Evolutionary conservation across 2,113 vertebrate genomes (phyloP).

Genomic region (Petromus typicus): DNA sequence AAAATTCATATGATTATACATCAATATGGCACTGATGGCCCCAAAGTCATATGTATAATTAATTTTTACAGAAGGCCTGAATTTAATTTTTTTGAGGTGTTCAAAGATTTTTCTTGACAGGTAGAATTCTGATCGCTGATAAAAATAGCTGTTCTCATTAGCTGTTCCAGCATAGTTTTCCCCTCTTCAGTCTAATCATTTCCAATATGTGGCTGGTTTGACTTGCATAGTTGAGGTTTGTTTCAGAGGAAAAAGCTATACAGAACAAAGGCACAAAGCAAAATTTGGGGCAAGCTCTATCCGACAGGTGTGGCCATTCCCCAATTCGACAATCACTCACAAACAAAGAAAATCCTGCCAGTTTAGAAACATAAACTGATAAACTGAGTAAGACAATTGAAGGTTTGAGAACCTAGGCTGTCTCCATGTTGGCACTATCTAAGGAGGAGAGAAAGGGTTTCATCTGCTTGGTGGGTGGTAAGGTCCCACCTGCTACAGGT

Average conservation of each 20-base stretch:
- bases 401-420: not conserved
- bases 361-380: not conserved
- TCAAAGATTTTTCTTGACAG: slow-evolving; percentile 32
- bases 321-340: not conserved
- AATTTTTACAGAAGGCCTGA: slow-evolving; percentile 46
- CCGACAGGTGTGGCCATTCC: not conserved
- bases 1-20: slow-evolving; percentile 55
- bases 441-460: not conserved
- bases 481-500: not conserved
- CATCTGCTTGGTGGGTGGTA: not conserved
- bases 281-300: not conserved
- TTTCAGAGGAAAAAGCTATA: not conserved
- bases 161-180: not conserved
- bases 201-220: not conserved
- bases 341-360: slow-evolving; percentile 33
- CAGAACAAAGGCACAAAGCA: slow-evolving; percentile 7
- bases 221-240: not conserved
- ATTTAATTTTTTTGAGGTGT: not conserved
- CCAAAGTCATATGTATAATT: slow-evolving; percentile 40
- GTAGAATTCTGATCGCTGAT: slow-evolving; percentile 25
- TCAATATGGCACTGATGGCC: slow-evolving; percentile 23
- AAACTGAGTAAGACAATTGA: not conserved
- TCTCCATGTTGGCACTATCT: not conserved
- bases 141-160: slow-evolving; percentile 20
- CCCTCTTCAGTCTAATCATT: not conserved